A percentile compares a stretch with the other conserved stretches of the same genome.
Conservation (phyloP, 2,888 invertebrate genomes). For the Sminthurinus aureus region DNA sequence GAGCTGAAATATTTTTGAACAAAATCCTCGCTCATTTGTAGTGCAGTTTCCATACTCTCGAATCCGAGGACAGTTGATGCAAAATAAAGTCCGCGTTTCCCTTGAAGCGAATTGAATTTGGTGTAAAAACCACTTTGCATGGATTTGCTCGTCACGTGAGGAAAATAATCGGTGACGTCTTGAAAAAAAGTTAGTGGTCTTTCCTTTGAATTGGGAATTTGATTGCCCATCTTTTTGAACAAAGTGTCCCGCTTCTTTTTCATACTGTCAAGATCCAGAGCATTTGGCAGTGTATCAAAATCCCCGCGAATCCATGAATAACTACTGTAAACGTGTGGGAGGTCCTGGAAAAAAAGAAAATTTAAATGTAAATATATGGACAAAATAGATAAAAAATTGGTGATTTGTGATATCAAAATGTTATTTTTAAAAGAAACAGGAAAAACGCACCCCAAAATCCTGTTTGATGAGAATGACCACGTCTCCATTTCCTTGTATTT, state of each 20-base stretch:
- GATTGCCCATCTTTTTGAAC: too few species aligned
- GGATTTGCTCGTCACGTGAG: background rate
- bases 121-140: background rate
- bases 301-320: conserved; percentile 3
- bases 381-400: too few species aligned
- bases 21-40: background rate
- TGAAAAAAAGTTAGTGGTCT: background rate
- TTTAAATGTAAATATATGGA: too few species aligned
- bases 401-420: too few species aligned
- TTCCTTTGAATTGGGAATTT: too few species aligned
- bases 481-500: background rate
- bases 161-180: background rate
- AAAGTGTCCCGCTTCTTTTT: too few species aligned
- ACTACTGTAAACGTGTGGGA: background rate
- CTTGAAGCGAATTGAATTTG: background rate
- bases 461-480: background rate
- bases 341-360: background rate
- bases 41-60: background rate
- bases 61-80: conserved; percentile 2
- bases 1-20: background rate
- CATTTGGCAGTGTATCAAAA: background rate
- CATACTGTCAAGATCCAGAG: too few species aligned
- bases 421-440: background rate
- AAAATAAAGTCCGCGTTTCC: background rate
- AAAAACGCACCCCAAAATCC: background rate